Conservation (phyloP, 2,888 invertebrate species). For the Yponomeuta evonymella region DNA sequence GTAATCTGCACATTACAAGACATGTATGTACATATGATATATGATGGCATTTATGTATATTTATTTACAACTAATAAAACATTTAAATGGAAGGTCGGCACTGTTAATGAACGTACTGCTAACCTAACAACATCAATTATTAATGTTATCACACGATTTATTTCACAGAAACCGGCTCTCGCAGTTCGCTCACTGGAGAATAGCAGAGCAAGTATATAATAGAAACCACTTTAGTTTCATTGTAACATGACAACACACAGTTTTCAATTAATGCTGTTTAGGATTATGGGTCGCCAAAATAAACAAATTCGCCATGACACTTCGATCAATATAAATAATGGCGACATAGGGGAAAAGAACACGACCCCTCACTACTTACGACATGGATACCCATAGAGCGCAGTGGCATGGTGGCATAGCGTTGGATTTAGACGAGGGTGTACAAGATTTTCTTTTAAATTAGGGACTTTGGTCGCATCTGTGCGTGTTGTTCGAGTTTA, state of each 20-base stretch:
- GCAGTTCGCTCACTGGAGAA: neutral
- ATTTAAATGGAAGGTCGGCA: neutral
- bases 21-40: too few species aligned
- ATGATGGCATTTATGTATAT: too few species aligned
- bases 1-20: too few species aligned
- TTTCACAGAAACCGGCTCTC: neutral
- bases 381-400: slow-evolving; percentile 53
- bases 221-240: neutral
- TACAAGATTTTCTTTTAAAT: neutral
- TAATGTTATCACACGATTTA: slow-evolving; percentile 3
- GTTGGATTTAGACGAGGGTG: slow-evolving; percentile 35
- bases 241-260: neutral
- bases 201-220: neutral
- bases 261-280: slow-evolving; percentile 7
- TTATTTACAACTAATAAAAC: neutral
- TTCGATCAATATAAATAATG: slow-evolving; percentile 63
- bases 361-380: slow-evolving; percentile 49
- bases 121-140: neutral
- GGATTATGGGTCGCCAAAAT: slow-evolving; percentile 29
- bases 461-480: slow-evolving; percentile 11
- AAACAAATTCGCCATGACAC: slow-evolving; percentile 38
- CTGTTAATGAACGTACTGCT: neutral
- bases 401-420: slow-evolving; percentile 42
- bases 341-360: slow-evolving; percentile 33
- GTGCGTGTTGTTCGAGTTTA: slow-evolving; percentile 1